These are phyloP conservation scores for Graptemys geographica DNA, from an alignment of 2,797 vertebrate species.

Conservation along the genomic window DNA sequence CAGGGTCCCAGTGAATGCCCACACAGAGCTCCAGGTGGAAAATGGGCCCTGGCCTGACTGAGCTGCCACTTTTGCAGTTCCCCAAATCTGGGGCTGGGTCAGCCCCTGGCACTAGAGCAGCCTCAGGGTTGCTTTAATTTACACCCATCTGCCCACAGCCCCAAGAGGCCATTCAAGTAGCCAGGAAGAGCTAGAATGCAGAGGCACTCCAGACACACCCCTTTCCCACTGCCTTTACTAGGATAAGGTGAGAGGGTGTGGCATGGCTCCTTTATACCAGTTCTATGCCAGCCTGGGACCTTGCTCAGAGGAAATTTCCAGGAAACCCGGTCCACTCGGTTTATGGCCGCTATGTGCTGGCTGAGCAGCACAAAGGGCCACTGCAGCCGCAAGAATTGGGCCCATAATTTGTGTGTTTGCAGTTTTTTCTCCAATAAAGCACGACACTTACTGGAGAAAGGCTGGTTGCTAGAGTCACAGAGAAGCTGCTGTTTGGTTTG, in stretches of 20 bases:
- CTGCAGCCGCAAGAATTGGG: not conserved
- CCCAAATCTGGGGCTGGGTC: not conserved
- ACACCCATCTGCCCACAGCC: not conserved
- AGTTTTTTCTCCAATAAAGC: not conserved
- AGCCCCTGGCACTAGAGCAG: not conserved
- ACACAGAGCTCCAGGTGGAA: not conserved
- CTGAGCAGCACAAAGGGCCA: not conserved
- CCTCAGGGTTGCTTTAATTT: not conserved
- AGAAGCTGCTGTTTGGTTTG: not conserved
- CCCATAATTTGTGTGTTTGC: not conserved
- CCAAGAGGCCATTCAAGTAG: not conserved
- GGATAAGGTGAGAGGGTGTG: not conserved
- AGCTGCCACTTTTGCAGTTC: not conserved
- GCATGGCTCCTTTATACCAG: not conserved
- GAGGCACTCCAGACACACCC: not conserved
- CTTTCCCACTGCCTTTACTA: not conserved
- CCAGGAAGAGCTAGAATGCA: not conserved
- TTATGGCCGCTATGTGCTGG: not conserved
- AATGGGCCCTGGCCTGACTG: not conserved
- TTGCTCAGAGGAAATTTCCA: not conserved
- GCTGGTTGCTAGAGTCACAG: not conserved
- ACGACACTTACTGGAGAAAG: not conserved
- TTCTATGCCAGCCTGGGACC: not conserved
- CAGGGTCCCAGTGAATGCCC: no score
- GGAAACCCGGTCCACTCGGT: not conserved